phyloP scores from a whole-genome alignment of 2,888 invertebrate genomes.

The Papilio elwesi region DNA sequence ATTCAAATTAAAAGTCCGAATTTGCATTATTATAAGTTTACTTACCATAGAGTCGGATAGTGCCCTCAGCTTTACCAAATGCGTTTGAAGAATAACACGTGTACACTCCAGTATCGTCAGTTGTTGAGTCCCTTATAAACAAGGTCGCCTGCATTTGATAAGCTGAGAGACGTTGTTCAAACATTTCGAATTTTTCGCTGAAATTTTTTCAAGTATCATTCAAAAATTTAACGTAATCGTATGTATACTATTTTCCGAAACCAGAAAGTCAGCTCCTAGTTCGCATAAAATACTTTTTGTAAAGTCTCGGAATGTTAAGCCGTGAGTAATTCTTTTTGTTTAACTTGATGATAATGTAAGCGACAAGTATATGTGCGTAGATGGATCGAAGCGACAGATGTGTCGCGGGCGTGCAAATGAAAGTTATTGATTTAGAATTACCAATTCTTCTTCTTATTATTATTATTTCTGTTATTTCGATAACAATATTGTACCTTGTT shows the following conservation, averaged over 20 bases:
- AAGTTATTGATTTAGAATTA: no score
- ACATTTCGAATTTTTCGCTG: constrained; percentile 87
- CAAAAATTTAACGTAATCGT: no score
- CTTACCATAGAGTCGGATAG: constrained; percentile 88
- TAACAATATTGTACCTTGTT: not conserved
- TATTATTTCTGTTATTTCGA: no score
- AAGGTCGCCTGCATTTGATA: constrained; percentile 87
- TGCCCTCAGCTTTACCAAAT: constrained; percentile 88
- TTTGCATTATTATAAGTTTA: constrained; percentile 18
- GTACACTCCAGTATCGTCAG: constrained; percentile 87
- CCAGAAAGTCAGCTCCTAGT: no score
- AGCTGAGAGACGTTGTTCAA: constrained; percentile 83
- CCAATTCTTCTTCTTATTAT: no score
- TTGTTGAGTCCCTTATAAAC: constrained; percentile 85
- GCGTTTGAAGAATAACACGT: constrained; percentile 89
- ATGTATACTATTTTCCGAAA: no score
- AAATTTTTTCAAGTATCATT: constrained; percentile 42
- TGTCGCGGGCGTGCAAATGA: not conserved
- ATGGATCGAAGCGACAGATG: not conserved
- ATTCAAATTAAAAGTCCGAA: not conserved
- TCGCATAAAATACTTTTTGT: not conserved
- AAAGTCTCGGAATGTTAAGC: no score
- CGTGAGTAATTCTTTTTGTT: constrained; percentile 11
- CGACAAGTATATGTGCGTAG: not conserved
- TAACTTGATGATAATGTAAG: not conserved